These are phyloP conservation scores for Neosilurus mollespiculum DNA, from an alignment of 2,797 vertebrate genomes.

Conservation along the genomic window DNA sequence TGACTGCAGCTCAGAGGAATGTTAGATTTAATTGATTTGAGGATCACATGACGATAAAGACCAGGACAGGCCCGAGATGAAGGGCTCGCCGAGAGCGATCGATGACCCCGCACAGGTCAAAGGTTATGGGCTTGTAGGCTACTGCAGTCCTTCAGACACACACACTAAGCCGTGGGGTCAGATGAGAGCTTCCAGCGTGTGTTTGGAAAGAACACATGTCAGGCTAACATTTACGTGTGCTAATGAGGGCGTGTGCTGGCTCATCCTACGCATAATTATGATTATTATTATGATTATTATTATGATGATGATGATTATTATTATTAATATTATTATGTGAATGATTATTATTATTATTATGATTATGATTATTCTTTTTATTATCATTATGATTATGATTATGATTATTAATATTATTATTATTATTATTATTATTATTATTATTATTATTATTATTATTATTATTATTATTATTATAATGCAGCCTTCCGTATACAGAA, in stretches of 20 bases:
- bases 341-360: too few relatives aligned
- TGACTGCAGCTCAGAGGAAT: slow-evolving; percentile 84
- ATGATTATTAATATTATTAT: too few relatives aligned
- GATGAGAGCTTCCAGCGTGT: slow-evolving; percentile 27
- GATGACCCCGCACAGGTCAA: slow-evolving; percentile 46
- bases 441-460: too few relatives aligned
- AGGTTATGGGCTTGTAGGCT: slow-evolving; percentile 71
- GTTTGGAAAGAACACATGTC: slow-evolving; percentile 60
- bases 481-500: too few relatives aligned
- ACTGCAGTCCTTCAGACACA: slow-evolving; percentile 60
- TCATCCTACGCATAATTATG: not conserved
- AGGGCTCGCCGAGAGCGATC: slow-evolving; percentile 57
- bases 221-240: slow-evolving; percentile 69
- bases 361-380: too few relatives aligned
- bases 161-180: slow-evolving; percentile 44
- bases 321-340: not conserved
- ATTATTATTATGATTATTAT: too few relatives aligned
- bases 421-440: too few relatives aligned
- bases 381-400: too few relatives aligned
- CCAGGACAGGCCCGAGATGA: slow-evolving; percentile 36
- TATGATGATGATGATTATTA: slow-evolving; percentile 44
- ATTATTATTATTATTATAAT: too few relatives aligned
- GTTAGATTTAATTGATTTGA: slow-evolving; percentile 83
- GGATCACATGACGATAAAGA: slow-evolving; percentile 63
- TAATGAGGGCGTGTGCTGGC: not conserved